Evolutionary conservation across 2,888 invertebrate species (phyloP), one percentile per base, ranked within the genome.

Genomic region (Leptopilina syphax): DNA sequence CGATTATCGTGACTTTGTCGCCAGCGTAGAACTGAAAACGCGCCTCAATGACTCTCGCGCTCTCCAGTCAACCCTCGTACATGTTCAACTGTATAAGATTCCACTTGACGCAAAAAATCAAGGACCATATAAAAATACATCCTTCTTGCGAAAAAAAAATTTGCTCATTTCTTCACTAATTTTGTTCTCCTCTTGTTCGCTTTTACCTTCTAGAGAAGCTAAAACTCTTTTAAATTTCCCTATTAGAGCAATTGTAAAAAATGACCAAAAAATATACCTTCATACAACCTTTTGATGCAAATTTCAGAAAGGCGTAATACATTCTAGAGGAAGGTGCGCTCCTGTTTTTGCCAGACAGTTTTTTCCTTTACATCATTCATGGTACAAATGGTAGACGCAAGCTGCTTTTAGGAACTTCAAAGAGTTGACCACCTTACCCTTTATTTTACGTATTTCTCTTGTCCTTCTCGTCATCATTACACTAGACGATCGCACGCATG

Each of bases 1-100:
- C 91, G 91, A 91, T 91, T 91, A 91, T 91, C 91, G 88, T 90
- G 88, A 88, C 88, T 88, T 85, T 82, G 84, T 84, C 83, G 81
- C 87, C 88, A 86, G 88, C 87, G 88, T 88, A 89, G 89, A 90
- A 90, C 89, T 90, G 86, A 90, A 90, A 90, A 90, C 87, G 87
- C 86, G 79, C 82, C 79, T 83, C 85, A 81, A 73, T 73, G 73
- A 73, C 73, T 73, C 18, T 24, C 57, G 73, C 54, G 54, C 73
- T 73, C 78, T 77, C 54, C 57, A 66, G 63, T 65, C 81, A 27
- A 57, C n/a, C 65, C 76, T 57, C 76, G 68, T 79, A 65, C 79
- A 65, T 57, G 18, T 67, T 67, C 70, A 77, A 68, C 68, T 54
- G 57, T n/a, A 57, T 27, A 5, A 57, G 54, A 73, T 73, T 27